These are phyloP conservation scores for Harpalus rufipes DNA, from an alignment of 2,888 invertebrate genomes.

Conservation along the genomic window DNA sequence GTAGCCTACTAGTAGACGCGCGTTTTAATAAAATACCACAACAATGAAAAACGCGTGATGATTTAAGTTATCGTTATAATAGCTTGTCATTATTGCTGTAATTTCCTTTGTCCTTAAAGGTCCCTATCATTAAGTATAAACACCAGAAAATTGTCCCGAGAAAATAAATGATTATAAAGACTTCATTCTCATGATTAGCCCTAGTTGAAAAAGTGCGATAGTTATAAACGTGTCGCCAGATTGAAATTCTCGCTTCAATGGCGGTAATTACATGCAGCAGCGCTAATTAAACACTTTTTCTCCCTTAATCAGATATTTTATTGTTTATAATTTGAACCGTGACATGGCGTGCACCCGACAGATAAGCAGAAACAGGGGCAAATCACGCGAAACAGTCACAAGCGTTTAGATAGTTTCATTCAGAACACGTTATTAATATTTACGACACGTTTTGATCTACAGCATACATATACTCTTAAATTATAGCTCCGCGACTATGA, in stretches of 20 bases:
- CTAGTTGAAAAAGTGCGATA: constrained; percentile 47
- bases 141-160: constrained; percentile 34
- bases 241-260: constrained; percentile 53
- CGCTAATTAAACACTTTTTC: constrained; percentile 65
- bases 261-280: constrained; percentile 56
- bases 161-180: constrained; percentile 43
- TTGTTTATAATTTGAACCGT: constrained; percentile 65
- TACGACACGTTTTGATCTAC: constrained; percentile 20
- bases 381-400: constrained; percentile 52
- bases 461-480: not conserved
- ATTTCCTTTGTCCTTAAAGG: constrained; percentile 21
- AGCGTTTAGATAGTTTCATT: constrained; percentile 48
- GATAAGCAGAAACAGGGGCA: constrained; percentile 59
- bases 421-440: constrained; percentile 52
- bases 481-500: constrained; percentile 18
- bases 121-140: constrained; percentile 25
- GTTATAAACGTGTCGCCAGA: constrained; percentile 60
- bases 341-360: constrained; percentile 54
- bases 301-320: constrained; percentile 59
- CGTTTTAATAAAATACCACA: too few relatives aligned
- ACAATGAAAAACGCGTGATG: not conserved
- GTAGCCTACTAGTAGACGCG: not conserved
- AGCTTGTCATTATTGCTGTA: not conserved
- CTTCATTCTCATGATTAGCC: constrained; percentile 25
- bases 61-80: not conserved